phyloP scores from a whole-genome alignment of 1,140 invertebrate genomes.

The Capitella teleta region DNA sequence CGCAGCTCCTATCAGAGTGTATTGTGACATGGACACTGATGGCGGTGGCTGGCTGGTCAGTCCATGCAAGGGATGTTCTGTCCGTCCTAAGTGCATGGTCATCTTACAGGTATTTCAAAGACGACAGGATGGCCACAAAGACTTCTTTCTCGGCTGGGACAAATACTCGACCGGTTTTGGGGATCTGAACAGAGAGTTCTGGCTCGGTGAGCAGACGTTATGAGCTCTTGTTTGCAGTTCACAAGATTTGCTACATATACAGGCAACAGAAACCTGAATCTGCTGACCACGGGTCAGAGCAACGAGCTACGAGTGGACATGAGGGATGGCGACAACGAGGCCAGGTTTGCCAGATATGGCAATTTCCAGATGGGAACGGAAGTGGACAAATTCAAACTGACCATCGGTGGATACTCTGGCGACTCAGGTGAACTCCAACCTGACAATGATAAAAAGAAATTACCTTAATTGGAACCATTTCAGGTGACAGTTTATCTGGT shows the following conservation, averaged over 20 bases:
- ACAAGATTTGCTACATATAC: no score
- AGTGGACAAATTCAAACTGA: neutral
- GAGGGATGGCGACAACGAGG: neutral
- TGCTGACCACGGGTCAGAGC: neutral
- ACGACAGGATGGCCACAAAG: slow-evolving; percentile 9
- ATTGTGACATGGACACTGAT: no score
- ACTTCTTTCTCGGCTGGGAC: slow-evolving; percentile 14
- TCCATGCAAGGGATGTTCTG: no score
- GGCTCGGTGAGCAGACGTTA: no score
- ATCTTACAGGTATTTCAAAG: slow-evolving; percentile 13
- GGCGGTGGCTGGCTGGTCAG: no score
- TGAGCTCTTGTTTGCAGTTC: no score
- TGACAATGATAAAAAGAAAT: no score
- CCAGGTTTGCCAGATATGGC: neutral
- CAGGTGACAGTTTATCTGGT: slow-evolving; percentile 4
- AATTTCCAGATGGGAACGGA: neutral
- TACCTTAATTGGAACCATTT: no score
- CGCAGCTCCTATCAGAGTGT: no score
- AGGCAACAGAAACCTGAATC: neutral
- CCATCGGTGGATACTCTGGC: neutral
- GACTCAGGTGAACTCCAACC: no score
- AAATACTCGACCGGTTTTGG: slow-evolving; percentile 16
- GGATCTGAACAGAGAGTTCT: slow-evolving; percentile 7
- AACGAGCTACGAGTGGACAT: neutral
- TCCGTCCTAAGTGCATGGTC: no score